Conservation (phyloP, 2,888 invertebrate species). For the Apodemia mormo region DNA sequence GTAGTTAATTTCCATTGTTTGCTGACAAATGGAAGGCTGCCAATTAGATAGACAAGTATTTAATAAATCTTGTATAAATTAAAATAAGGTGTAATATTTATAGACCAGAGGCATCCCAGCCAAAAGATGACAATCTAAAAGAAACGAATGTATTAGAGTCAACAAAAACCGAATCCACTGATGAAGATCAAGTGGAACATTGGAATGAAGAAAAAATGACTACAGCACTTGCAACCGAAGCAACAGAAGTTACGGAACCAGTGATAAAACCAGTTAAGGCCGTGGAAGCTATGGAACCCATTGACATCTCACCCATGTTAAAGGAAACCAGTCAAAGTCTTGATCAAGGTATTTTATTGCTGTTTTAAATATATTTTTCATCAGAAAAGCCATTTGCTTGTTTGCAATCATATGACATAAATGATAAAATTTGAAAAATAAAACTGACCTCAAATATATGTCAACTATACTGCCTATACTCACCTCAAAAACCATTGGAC, state of each 20-base stretch:
- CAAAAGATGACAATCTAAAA: constrained; percentile 55
- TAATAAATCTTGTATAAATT: neutral
- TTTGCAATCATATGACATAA: too few relatives aligned
- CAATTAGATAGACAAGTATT: too few relatives aligned
- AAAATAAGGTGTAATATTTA: neutral
- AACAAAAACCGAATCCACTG: constrained; percentile 41
- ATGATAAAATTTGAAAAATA: too few relatives aligned
- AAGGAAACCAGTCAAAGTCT: constrained; percentile 18
- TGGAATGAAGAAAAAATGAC: constrained; percentile 34
- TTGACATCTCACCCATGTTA: constrained; percentile 28
- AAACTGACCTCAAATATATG: too few relatives aligned
- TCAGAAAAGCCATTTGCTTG: too few relatives aligned
- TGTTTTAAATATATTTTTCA: neutral
- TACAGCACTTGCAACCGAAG: constrained; percentile 39
- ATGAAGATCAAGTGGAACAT: constrained; percentile 39
- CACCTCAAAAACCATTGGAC: too few relatives aligned
- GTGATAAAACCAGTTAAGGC: constrained; percentile 23
- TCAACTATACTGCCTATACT: too few relatives aligned
- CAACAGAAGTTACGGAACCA: constrained; percentile 31
- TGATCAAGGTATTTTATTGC: constrained; percentile 21
- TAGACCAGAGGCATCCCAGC: constrained; percentile 56
- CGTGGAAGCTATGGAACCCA: constrained; percentile 29
- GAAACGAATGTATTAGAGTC: constrained; percentile 40
- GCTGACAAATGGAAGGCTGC: too few relatives aligned
- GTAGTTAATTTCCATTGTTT: too few relatives aligned